Percentiles rank a stretch among this genome's conserved stretches.
These are phyloP conservation scores for Thamnaconus septentrionalis DNA, from an alignment of 2,113 vertebrate species.

Conservation along the genomic window DNA sequence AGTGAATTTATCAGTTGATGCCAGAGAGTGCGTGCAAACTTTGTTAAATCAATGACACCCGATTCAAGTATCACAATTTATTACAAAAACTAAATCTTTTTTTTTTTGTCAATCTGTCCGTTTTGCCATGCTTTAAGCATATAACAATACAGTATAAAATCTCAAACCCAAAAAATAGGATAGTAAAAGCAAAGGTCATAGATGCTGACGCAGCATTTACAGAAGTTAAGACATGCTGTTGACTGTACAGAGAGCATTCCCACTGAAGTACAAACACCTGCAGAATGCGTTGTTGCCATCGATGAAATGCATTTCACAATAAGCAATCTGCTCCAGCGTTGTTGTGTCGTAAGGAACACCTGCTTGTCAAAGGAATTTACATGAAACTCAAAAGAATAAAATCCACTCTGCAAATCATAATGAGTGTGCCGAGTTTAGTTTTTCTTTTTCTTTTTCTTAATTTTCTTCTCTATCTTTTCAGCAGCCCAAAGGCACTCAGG, in stretches of 20 bases:
- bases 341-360: slow-evolving; percentile 49
- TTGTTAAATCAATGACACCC: neutral
- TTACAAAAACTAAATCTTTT: slow-evolving; percentile 82
- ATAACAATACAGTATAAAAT: slow-evolving; percentile 82
- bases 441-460: too few species aligned
- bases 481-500: slow-evolving; percentile 87
- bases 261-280: slow-evolving; percentile 71
- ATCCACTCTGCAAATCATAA: slow-evolving; percentile 69
- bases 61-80: slow-evolving; percentile 82
- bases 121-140: slow-evolving; percentile 82
- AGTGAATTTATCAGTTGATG: neutral
- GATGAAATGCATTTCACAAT: slow-evolving; percentile 58
- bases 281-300: slow-evolving; percentile 58
- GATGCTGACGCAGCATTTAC: slow-evolving; percentile 76
- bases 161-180: slow-evolving; percentile 67
- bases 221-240: slow-evolving; percentile 80
- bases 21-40: neutral
- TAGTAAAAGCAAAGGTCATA: slow-evolving; percentile 74
- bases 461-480: slow-evolving; percentile 60
- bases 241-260: slow-evolving; percentile 76
- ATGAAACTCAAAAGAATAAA: slow-evolving; percentile 51
- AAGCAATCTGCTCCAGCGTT: slow-evolving; percentile 27
- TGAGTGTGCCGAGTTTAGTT: slow-evolving; percentile 52
- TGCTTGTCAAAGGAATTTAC: slow-evolving; percentile 49
- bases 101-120: slow-evolving; percentile 62